These are phyloP conservation scores for Craseonycteris thonglongyai DNA, from an alignment of 2,113 vertebrate species.

Conservation along the genomic window DNA sequence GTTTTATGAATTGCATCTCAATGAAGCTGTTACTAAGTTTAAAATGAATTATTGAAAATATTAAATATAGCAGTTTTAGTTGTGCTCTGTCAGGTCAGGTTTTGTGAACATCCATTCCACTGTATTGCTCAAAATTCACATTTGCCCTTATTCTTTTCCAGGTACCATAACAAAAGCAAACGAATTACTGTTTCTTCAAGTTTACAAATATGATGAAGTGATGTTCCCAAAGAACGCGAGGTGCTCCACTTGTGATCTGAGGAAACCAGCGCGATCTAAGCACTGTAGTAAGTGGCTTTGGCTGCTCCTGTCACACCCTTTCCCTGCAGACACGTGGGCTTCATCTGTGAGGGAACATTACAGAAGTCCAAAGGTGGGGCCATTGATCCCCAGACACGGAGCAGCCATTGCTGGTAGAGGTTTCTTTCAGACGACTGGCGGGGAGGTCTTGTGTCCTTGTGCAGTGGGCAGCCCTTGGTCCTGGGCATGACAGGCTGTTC, in stretches of 20 bases:
- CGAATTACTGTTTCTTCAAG: slow-evolving; percentile 72
- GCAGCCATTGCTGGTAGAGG: background rate
- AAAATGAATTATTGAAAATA: background rate
- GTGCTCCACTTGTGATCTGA: slow-evolving; percentile 86
- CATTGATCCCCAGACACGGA: background rate
- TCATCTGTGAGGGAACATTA: background rate
- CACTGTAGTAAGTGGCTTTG: slow-evolving; percentile 88
- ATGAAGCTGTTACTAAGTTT: background rate
- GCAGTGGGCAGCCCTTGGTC: background rate
- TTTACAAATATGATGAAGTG: slow-evolving; percentile 86
- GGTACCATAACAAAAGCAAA: slow-evolving; percentile 88
- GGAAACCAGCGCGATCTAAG: slow-evolving; percentile 95
- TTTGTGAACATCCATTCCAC: background rate
- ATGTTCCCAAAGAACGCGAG: slow-evolving; percentile 82
- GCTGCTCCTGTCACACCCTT: rapidly evolving
- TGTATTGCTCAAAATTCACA: background rate
- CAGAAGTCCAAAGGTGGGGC: background rate
- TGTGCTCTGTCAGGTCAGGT: background rate
- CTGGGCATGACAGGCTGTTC: background rate
- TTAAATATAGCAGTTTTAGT: background rate
- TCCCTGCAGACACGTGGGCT: rapidly evolving
- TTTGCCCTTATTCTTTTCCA: slow-evolving; percentile 59
- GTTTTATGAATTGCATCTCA: background rate
- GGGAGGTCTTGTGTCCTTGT: background rate
- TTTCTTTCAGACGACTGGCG: background rate